Evolutionary conservation across 1,140 invertebrate species (phyloP).

Genomic region (Drosophila setifemur): DNA sequence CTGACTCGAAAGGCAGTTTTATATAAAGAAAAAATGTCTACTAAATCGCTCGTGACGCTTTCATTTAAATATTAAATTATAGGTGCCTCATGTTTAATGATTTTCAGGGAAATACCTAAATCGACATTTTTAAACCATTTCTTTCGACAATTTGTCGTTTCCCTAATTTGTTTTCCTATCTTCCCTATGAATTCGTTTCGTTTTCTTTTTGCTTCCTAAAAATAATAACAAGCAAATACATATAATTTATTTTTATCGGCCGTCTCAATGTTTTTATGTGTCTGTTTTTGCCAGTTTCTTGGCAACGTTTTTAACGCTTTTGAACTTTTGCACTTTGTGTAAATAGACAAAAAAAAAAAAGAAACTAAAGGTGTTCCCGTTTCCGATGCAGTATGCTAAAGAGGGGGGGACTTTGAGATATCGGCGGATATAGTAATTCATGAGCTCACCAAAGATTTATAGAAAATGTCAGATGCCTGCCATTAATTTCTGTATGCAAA

Average conservation of each 20-base stretch:
- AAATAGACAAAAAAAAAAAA: slow-evolving; percentile 51
- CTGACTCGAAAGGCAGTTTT: too few species aligned
- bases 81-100: too few species aligned
- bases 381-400: too few species aligned
- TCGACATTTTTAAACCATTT: slow-evolving; percentile 2
- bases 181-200: slow-evolving; percentile 14
- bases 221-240: slow-evolving; percentile 58
- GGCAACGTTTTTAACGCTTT: slow-evolving; percentile 53
- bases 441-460: slow-evolving; percentile 28
- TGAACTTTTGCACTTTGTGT: slow-evolving; percentile 71
- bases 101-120: background rate
- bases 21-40: too few species aligned
- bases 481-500: slow-evolving; percentile 3
- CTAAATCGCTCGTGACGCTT: too few species aligned
- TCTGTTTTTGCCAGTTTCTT: slow-evolving; percentile 40
- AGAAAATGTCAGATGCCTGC: slow-evolving; percentile 37
- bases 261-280: slow-evolving; percentile 15
- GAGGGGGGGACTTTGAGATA: too few species aligned
- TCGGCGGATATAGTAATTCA: background rate
- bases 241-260: slow-evolving; percentile 62
- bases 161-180: slow-evolving; percentile 21
- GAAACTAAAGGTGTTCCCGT: slow-evolving; percentile 46
- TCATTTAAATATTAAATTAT: too few species aligned
- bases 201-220: slow-evolving; percentile 16
- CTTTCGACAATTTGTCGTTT: slow-evolving; percentile 11